phyloP scores from a whole-genome alignment of 2,888 invertebrate genomes.

The Piscicola geometra region DNA sequence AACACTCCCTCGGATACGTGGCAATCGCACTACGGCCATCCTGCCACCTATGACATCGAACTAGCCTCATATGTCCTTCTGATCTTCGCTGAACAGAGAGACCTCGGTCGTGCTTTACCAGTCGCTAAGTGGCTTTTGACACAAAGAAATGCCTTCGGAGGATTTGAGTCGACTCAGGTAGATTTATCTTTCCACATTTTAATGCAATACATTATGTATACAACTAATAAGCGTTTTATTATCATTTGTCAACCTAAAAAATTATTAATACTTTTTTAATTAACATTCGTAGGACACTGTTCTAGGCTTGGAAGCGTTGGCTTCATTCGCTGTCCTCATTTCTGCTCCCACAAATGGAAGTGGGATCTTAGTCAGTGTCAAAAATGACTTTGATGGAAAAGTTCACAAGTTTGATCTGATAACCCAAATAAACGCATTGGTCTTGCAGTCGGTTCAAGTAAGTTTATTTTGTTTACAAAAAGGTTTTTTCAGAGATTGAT shows the following conservation, averaged over 20 bases:
- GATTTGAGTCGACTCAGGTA: background rate
- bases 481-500: background rate
- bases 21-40: background rate
- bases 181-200: too few species aligned
- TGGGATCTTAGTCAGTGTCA: constrained; percentile 26
- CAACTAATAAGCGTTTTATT: too few species aligned
- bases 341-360: background rate
- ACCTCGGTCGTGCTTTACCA: background rate
- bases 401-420: constrained; percentile 19
- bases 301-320: constrained; percentile 32
- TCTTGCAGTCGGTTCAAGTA: constrained; percentile 32
- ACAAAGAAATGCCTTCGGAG: constrained; percentile 14
- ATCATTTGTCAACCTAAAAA: too few species aligned
- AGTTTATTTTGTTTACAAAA: background rate
- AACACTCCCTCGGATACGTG: background rate
- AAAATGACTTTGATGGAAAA: background rate
- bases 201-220: too few species aligned
- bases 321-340: constrained; percentile 11
- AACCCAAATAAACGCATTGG: constrained; percentile 24
- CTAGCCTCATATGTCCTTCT: constrained; percentile 21
- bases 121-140: constrained; percentile 16
- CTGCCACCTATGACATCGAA: background rate
- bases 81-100: constrained; percentile 12
- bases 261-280: background rate
- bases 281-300: constrained; percentile 36